Base-by-base conservation (phyloP, 2,888 invertebrate species). In the Cataglyphis livida region DNA sequence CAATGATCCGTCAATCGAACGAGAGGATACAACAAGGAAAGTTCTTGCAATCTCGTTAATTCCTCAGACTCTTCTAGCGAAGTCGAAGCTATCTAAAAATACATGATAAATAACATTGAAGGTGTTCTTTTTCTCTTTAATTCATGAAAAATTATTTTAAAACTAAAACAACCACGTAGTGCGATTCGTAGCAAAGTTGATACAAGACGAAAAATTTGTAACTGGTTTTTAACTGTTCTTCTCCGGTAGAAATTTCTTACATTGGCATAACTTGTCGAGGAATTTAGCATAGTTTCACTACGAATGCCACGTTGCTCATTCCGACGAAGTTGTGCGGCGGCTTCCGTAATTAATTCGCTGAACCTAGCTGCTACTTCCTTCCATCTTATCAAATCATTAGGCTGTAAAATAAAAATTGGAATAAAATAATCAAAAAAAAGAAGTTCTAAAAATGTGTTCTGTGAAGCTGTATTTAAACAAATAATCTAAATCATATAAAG, bases 301-400 rank as follows among this genome's bases (percentile, higher is more conserved):
- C 81, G 75, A 28, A 57, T 48, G 28, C 38, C 66, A 76, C 78
- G 79, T 76, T 85, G 70, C 82, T 84, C 83, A 66, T 91, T 87
- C 32, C 83, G 54, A 41, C 82, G 82, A 59, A 92, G 86, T 73
- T 91, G 89, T 28, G 88, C 84, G 0, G 93, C 91, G 10, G 93
- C 92, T 84, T 92, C 92, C 35, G 91, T 92, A 81, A 93, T 93
- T 59, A 93, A 86, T 89, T 93, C 93, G 73, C 87, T 92, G 79
- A 93, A 91, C 84, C 93, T 87, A 38, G 90, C 86, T n/a, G 93
- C 93, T 15, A 93, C 88, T 90, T 92, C 91, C 71, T 90, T 91
- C 93, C 93, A 93, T 84, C 91, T 92, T 38, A 86, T 75, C 65
- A 93, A 82, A 70, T 93, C 92, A 5, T 86, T 84, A 9, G 91